Evolutionary conservation across 2,888 invertebrate species (phyloP), one percentile per base, ranked within the genome.

Genomic region (Athripsodes cinereus): DNA sequence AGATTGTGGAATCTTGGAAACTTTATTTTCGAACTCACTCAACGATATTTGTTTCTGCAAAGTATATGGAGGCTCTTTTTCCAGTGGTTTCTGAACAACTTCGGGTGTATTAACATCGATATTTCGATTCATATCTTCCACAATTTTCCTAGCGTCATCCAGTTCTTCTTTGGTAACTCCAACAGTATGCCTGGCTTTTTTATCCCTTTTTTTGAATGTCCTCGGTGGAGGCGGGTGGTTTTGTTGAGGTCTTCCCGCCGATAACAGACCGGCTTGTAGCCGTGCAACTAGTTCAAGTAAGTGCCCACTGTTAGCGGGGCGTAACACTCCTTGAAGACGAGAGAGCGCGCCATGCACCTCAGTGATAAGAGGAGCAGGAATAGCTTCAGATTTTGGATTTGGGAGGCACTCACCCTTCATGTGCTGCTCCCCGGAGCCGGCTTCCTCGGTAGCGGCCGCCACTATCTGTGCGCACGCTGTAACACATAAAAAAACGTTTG

Each of bases 131-230:
- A 80, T 80, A 66, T 85, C 83, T 70, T 90, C 87, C 64, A 91
- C 83, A 68, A 88, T 81, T 58, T 85, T 82, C 49, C 92, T 79
- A 0, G 92, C 92, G 66, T 87, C 84, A 2, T 86, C 89, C 22
- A 92, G 72, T 68, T 92, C 92, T 69, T 90, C 90, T 48, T 83
- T 81, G 40, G 88, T 90, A 18, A 92, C 92, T 50, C 90, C 91
- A 20, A 92, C 88, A 0, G 92, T 92, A 71, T 92, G 90, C 1
- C 92, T 75, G 50, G 82, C 82, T 61, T 84, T 82, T 26, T 87
- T 81, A 63, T 81, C 79, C 57, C 84, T 80, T 10, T 81, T 72
- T 61, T 83, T 81, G 2, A 71, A 72, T 62, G 81, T 76, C 22
- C 84, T 75, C 2, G 55, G 60, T 72, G 53, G 58, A 72, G 62